Conservation (phyloP, 2,113 vertebrate genomes). For the Loxodonta africana region DNA sequence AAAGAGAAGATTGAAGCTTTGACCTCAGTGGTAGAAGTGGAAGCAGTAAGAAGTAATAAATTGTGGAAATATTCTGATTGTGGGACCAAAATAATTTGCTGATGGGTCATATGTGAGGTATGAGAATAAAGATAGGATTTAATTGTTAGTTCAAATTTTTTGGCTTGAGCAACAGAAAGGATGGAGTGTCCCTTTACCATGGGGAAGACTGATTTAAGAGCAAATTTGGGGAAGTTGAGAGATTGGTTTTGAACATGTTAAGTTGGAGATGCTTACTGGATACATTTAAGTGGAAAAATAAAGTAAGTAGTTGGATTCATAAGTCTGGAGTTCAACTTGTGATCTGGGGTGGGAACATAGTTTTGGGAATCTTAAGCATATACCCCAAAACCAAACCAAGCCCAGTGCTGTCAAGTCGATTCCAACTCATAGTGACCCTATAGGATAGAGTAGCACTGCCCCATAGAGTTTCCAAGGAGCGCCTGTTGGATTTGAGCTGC, state of each 20-base stretch:
- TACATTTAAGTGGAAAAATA: background rate
- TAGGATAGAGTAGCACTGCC: too few relatives aligned
- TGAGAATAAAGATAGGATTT: background rate
- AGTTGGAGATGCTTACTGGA: background rate
- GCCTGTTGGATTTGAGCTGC: too few relatives aligned
- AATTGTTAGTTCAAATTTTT: background rate
- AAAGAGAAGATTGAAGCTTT: background rate
- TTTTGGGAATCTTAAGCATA: background rate
- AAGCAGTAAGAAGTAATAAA: background rate
- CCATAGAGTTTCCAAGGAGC: too few relatives aligned
- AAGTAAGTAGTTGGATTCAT: background rate
- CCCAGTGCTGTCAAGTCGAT: too few relatives aligned
- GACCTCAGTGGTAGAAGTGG: background rate
- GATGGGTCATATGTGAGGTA: background rate
- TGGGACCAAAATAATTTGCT: background rate
- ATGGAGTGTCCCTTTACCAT: background rate
- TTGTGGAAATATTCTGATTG: slow-evolving; percentile 13
- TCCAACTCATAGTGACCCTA: too few relatives aligned
- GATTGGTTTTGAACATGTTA: background rate
- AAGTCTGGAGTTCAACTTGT: background rate
- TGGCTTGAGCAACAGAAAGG: background rate
- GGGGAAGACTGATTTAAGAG: background rate
- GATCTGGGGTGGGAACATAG: background rate
- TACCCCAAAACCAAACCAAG: background rate
- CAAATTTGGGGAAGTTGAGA: background rate